Base-by-base conservation (phyloP, 2,797 vertebrate genomes). In the Hyperoplus lanceolatus region DNA sequence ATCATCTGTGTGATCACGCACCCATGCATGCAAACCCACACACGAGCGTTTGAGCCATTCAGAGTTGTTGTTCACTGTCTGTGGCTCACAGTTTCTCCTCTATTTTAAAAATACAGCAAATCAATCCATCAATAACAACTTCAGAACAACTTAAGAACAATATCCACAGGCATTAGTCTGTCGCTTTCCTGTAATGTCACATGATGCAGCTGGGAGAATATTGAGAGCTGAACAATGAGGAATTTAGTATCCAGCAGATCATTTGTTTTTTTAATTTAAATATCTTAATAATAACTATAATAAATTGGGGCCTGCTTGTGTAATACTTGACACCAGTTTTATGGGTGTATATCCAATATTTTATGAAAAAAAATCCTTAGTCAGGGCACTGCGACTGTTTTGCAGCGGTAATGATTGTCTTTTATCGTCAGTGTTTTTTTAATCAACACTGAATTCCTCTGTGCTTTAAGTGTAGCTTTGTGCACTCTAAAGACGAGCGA, bases 1-100 rank as follows among this genome's bases (percentile, higher is more conserved):
- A 79, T 90, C 73, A 61, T 86, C 77, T 84, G 59, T 81, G 75
- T 73, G 80, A 75, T 75, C 63, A 65, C 18, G 48, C 77, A 70
- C 42, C 76, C 43, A 46, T 79, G 79, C 82, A 72, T 55, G 43
- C 56, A 51, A 29, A 29, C 43, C 14, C 73, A 69, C 21, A 54
- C 77, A 62, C 41, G 77, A 70, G 76, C 39, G 10, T 72, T 53
- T 82, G 53, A 70, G 71, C 85, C 84, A 73, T 87, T 74, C 80
- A 73, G 70, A 71, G 60, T 48, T 80, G 60, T 48, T 80, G 39
- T 75, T 79, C 42, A 42, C 73, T 67, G 49, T 75, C 53, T 68
- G 49, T 80, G 74, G 54, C 71, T 69, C 73, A 16, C 43, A 65
- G 49, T 75, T 64, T 51, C 61, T 81, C 70, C 6, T 36, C 16